phyloP scores from a whole-genome alignment of 2,113 vertebrate genomes.

The Isichthys henryi region DNA sequence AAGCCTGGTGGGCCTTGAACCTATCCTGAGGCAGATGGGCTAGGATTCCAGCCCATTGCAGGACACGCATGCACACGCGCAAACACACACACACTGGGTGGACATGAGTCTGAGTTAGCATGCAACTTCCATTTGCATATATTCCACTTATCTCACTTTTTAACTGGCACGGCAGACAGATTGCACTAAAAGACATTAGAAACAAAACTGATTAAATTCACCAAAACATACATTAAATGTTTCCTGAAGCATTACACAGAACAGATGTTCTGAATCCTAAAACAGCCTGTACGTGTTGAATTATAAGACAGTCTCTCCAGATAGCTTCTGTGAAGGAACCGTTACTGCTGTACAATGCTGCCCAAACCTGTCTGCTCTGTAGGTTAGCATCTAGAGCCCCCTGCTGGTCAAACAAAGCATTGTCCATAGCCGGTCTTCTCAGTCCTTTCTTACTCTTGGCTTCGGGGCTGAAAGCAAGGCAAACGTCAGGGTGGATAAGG shows the following conservation, averaged over 20 bases:
- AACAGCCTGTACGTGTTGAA: not conserved
- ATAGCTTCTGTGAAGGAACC: conserved; percentile 18
- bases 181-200: conserved; percentile 8
- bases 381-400: conserved; percentile 23
- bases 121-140: not conserved
- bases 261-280: not conserved
- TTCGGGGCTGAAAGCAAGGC: conserved; percentile 70
- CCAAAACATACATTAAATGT: conserved; percentile 6
- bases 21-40: not conserved
- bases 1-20: not conserved
- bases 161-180: not conserved
- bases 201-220: not conserved
- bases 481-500: not conserved
- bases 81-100: not conserved
- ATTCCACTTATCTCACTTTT: not conserved
- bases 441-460: conserved; percentile 77
- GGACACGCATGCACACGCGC: not conserved
- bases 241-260: not conserved
- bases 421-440: conserved; percentile 25
- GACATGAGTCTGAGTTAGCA: not conserved
- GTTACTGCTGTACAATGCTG: not conserved
- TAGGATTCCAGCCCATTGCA: not conserved
- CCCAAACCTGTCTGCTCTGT: not conserved
- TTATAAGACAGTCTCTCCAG: not conserved
- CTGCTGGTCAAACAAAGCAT: conserved; percentile 28